Percentiles rank a stretch among this genome's conserved stretches.
Conservation (phyloP, 1,140 invertebrate genomes). For the Periplaneta americana region DNA sequence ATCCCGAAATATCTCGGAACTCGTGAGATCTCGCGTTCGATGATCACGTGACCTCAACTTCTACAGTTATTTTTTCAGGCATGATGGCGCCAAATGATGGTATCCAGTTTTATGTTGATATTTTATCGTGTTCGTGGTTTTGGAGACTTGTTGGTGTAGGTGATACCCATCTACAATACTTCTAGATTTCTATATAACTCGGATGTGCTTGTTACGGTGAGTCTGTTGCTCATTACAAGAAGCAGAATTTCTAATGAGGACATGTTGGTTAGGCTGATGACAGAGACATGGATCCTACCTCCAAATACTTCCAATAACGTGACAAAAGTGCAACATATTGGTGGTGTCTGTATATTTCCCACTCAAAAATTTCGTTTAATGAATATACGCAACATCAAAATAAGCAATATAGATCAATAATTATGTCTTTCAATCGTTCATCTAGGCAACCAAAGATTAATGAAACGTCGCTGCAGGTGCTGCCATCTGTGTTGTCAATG, state of each 20-base stretch:
- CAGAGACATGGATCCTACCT: constrained; percentile 14
- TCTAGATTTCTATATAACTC: constrained; percentile 14
- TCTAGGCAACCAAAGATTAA: constrained; percentile 15
- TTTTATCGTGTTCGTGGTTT: constrained; percentile 33
- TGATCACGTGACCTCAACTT: constrained; percentile 46
- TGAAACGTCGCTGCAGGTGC: constrained; percentile 30
- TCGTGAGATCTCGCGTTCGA: constrained; percentile 31
- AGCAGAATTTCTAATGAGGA: constrained; percentile 47
- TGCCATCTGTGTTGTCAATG: constrained; percentile 64
- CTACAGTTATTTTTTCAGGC: constrained; percentile 49
- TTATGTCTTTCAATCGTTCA: constrained; percentile 4
- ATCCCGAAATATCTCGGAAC: not conserved
- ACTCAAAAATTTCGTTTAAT: not conserved
- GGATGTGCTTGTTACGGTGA: constrained; percentile 27
- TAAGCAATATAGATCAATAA: not conserved
- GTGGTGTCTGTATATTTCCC: not conserved
- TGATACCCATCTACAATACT: constrained; percentile 17
- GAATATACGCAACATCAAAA: not conserved
- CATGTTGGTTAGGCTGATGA: constrained; percentile 47
- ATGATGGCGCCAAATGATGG: constrained; percentile 53
- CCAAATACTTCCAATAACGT: not conserved
- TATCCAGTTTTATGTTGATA: constrained; percentile 42
- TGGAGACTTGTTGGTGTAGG: constrained; percentile 16
- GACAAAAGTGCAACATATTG: not conserved
- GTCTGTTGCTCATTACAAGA: constrained; percentile 22